Conservation (phyloP, 2,113 vertebrate genomes). For the Melanocharis versteri region DNA sequence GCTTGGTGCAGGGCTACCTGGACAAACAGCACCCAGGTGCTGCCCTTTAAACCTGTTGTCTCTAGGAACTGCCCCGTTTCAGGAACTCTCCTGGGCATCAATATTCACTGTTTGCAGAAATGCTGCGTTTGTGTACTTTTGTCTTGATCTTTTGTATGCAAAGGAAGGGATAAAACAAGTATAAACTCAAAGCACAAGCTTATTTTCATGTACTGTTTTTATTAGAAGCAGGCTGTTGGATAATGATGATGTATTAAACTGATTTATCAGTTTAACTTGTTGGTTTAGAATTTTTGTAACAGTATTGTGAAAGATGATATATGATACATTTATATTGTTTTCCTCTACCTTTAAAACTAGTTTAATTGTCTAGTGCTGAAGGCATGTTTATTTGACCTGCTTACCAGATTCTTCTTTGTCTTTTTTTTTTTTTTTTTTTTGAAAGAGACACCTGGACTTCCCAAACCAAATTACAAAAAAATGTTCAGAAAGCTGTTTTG, state of each 20-base stretch:
- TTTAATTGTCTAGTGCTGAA: not conserved
- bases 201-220: not conserved
- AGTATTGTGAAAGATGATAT: not conserved
- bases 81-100: not conserved
- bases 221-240: not conserved
- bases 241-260: not conserved
- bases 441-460: not conserved
- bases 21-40: not conserved
- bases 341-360: not conserved
- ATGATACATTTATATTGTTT: not conserved
- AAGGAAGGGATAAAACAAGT: not conserved
- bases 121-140: not conserved
- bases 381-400: not conserved
- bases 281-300: not conserved
- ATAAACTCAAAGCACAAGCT: not conserved
- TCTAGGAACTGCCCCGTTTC: fast-evolving
- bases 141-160: not conserved
- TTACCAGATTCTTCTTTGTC: not conserved
- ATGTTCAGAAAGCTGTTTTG: not conserved
- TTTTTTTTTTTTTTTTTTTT: not conserved
- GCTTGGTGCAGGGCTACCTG: constrained; percentile 76
- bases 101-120: fast-evolving
- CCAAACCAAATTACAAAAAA: not conserved
- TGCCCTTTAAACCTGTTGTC: fast-evolving
- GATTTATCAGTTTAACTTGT: not conserved